These are phyloP conservation scores for Priocnemis perturbator DNA, from an alignment of 2,888 invertebrate species.

Conservation along the genomic window DNA sequence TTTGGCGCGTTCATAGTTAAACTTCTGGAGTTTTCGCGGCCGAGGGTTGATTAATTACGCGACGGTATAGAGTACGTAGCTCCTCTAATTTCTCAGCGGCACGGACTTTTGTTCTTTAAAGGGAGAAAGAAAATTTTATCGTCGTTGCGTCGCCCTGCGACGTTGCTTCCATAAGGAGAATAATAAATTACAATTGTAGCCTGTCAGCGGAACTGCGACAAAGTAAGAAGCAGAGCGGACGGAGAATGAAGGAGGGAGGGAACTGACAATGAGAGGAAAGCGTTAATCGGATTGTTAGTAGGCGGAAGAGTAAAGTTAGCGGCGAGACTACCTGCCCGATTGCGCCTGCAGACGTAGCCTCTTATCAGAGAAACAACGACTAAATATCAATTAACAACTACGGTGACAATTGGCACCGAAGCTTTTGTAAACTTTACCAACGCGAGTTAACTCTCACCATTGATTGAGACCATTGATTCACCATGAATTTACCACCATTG, in stretches of 20 bases:
- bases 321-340: too few species aligned
- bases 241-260: neutral
- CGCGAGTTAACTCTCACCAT: too few species aligned
- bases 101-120: slow-evolving; percentile 2
- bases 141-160: slow-evolving; percentile 3
- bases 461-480: too few species aligned
- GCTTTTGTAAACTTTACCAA: too few species aligned
- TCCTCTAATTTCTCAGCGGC: slow-evolving; percentile 5
- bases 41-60: slow-evolving; percentile 23
- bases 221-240: neutral
- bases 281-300: slow-evolving; percentile 53
- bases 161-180: slow-evolving; percentile 33
- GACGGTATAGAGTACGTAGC: neutral
- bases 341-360: too few species aligned
- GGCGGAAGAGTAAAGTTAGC: slow-evolving; percentile 4
- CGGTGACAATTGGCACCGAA: too few species aligned
- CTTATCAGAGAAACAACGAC: too few species aligned
- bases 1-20: neutral
- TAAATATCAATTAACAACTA: too few species aligned
- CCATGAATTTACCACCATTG: too few species aligned
- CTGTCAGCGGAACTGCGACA: slow-evolving; percentile 13
- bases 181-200: slow-evolving; percentile 52
- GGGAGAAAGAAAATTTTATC: slow-evolving; percentile 37
- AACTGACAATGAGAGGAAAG: slow-evolving; percentile 10
- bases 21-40: slow-evolving; percentile 4